phyloP scores from a whole-genome alignment of 2,113 vertebrate species.

The Lampris megalopsis region DNA sequence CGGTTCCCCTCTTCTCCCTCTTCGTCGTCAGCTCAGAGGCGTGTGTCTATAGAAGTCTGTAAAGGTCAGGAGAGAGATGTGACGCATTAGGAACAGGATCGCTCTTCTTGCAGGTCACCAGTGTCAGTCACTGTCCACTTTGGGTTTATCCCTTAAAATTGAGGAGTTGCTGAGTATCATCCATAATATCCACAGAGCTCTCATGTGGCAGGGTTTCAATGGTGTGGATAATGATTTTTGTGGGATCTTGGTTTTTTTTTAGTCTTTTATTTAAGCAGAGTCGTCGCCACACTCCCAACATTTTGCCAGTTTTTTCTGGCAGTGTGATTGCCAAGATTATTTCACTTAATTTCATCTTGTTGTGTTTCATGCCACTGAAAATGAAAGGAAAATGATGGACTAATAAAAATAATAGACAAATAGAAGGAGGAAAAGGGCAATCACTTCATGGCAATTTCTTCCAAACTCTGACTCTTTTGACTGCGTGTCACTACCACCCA shows the following conservation, averaged over 20 bases:
- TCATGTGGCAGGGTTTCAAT: constrained; percentile 29
- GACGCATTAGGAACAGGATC: neutral
- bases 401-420: no score
- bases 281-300: neutral
- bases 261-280: neutral
- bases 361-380: no score
- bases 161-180: neutral
- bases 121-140: neutral
- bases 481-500: neutral
- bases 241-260: constrained; percentile 6
- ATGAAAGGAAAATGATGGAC: no score
- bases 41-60: constrained; percentile 1
- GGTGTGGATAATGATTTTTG: constrained; percentile 35
- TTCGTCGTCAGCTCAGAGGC: neutral
- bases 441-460: neutral
- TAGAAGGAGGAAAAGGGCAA: neutral
- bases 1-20: neutral
- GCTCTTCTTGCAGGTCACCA: neutral
- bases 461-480: neutral
- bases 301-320: constrained; percentile 16
- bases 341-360: no score
- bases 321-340: neutral
- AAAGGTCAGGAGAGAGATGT: constrained; percentile 6
- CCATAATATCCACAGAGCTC: neutral
- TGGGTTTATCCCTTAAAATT: neutral